Base-by-base conservation (phyloP, 2,888 invertebrate genomes). In the Coleophora flavipennella region DNA sequence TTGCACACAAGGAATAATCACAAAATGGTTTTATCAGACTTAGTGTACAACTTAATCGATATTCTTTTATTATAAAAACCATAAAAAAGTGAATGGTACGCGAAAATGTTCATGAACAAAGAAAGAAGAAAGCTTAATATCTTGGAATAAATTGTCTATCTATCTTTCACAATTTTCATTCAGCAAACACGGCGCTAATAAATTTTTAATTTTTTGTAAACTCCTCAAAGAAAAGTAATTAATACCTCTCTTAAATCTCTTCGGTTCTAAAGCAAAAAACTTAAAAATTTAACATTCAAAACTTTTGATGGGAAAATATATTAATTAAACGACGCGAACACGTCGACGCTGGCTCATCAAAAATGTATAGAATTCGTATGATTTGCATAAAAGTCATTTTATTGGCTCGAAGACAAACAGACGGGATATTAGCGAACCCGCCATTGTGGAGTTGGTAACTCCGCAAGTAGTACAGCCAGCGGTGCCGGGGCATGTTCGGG, bases 311-410 rank as follows among this genome's bases (percentile, higher is more conserved):
- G 77, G 69, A 78, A 75, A 81, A 78, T 73, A 60, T 77, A 79
- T 77, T 80, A 83, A 83, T 83, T 81, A 83, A 81, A 71, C 67
- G 60, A 51, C 51, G 64, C 62, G 66, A 65, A 79, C 72, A 68
- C 76, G 75, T 72, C 67, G 61, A 53, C 59, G 63, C 59, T 49
- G 61, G 66, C 83, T 84, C 83, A 84, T 84, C 81, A 83, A 81
- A 84, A 83, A 84, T 84, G 83, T 84, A 84, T 84, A 79, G 83
- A 84, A 84, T 83, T 81, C 83, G 75, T 77, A 81, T 78, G 74
- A 84, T 84, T 84, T 81, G 79, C 83, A 84, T 84, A 84, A 83
- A 84, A 83, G 79, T 81, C 83, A 83, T 84, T 84, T 83, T 84
- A 84, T 84, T 84, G 81, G 75, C 65, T 73, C 79, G 75, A 68